phyloP scores from a whole-genome alignment of 1,140 invertebrate species.

The Drosophila sproati region DNA sequence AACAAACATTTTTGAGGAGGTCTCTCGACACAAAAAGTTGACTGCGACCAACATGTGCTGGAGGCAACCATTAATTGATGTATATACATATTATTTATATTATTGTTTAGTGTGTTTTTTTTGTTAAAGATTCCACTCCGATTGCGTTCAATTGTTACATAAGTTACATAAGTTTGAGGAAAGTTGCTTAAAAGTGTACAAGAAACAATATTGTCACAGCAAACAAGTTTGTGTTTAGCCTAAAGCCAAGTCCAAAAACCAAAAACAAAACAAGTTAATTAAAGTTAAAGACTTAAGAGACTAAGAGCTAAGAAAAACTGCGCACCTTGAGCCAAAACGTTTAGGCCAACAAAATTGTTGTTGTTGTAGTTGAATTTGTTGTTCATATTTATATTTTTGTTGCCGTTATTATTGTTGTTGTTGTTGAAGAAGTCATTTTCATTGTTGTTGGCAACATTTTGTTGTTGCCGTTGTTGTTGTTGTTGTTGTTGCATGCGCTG shows the following conservation, averaged over 20 bases:
- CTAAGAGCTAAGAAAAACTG: slow-evolving; percentile 32
- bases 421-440: not conserved
- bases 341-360: slow-evolving; percentile 30
- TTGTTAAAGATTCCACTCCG: not conserved
- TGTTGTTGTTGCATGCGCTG: slow-evolving; percentile 57
- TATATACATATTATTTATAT: too few species aligned
- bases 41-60: not conserved
- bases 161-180: slow-evolving; percentile 45
- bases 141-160: slow-evolving; percentile 3
- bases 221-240: slow-evolving; percentile 28
- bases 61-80: not conserved
- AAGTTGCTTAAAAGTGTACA: slow-evolving; percentile 10
- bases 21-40: not conserved
- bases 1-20: slow-evolving; percentile 40
- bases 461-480: slow-evolving; percentile 4
- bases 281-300: slow-evolving; percentile 10
- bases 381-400: slow-evolving; percentile 47
- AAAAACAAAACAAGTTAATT: slow-evolving; percentile 22
- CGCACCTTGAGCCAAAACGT: slow-evolving; percentile 64
- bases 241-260: slow-evolving; percentile 6
- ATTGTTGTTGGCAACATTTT: slow-evolving; percentile 23
- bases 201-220: slow-evolving; percentile 21
- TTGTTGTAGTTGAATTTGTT: slow-evolving; percentile 25
- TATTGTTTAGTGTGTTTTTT: too few species aligned
- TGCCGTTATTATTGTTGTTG: slow-evolving; percentile 62